Evolutionary conservation across 2,888 invertebrate species (phyloP).

Genomic region (Drosophila tripunctata): DNA sequence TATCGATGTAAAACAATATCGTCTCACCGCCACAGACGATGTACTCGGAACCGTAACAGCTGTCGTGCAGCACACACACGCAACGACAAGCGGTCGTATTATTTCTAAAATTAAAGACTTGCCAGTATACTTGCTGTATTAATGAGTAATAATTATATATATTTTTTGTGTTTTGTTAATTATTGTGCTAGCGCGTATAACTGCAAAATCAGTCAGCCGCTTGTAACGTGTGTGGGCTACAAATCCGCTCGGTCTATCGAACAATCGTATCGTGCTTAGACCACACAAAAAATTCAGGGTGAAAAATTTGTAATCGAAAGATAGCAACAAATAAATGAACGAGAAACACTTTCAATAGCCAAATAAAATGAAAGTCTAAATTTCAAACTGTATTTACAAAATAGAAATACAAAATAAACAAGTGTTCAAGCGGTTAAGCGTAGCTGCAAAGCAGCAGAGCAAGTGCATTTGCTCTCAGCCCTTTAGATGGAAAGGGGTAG

Average conservation of each 20-base stretch:
- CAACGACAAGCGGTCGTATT: neutral
- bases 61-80: neutral
- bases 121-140: too few relatives aligned
- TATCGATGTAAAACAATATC: constrained; percentile 30
- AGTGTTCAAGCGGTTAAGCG: constrained; percentile 9
- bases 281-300: constrained; percentile 32
- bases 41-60: neutral
- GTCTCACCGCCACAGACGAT: neutral
- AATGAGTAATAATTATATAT: neutral
- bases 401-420: neutral
- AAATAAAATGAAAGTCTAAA: constrained; percentile 29
- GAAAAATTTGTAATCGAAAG: constrained; percentile 57
- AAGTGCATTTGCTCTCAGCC: constrained; percentile 14
- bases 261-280: constrained; percentile 25
- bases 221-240: constrained; percentile 5
- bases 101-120: neutral
- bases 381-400: neutral
- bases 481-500: constrained; percentile 44
- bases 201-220: too few relatives aligned
- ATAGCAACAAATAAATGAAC: constrained; percentile 57
- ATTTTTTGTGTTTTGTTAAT: neutral
- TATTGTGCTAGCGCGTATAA: too few relatives aligned
- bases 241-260: neutral
- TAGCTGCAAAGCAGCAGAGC: constrained; percentile 54
- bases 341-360: constrained; percentile 16